phyloP scores from a whole-genome alignment of 2,797 vertebrate species.

The Falco berigora region DNA sequence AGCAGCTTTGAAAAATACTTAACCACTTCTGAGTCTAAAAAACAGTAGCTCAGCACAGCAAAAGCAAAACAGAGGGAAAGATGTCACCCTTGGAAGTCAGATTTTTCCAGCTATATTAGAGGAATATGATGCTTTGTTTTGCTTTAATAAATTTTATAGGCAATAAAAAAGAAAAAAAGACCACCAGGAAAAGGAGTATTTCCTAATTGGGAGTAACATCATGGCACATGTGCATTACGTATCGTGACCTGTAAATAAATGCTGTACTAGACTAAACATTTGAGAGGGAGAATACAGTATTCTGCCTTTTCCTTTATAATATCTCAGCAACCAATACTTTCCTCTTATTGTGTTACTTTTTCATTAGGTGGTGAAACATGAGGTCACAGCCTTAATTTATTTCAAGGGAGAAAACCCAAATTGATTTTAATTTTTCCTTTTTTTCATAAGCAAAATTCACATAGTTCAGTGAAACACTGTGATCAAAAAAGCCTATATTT shows the following conservation, averaged over 20 bases:
- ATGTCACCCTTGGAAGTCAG: not conserved
- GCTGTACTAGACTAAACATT: not conserved
- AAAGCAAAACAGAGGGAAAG: not conserved
- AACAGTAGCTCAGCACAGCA: not conserved
- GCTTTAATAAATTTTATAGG: not conserved
- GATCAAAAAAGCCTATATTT: not conserved
- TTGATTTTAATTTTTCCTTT: not conserved
- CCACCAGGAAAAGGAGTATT: not conserved
- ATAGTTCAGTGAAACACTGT: not conserved
- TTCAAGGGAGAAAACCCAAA: not conserved
- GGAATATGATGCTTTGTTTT: not conserved
- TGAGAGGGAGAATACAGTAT: not conserved
- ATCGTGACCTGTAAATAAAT: not conserved
- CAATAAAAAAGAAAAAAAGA: not conserved
- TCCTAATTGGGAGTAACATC: not conserved
- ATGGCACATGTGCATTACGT: rapidly evolving
- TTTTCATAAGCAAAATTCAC: not conserved
- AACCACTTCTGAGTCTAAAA: not conserved
- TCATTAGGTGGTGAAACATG: not conserved
- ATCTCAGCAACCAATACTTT: not conserved
- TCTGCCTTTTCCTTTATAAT: not conserved
- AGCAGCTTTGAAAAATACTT: not conserved
- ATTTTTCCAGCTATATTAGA: not conserved
- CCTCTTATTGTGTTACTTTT: not conserved
- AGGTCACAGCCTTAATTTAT: not conserved